These are phyloP conservation scores for Eidolon dupreanum DNA, from an alignment of 2,797 vertebrate genomes.

Conservation along the genomic window DNA sequence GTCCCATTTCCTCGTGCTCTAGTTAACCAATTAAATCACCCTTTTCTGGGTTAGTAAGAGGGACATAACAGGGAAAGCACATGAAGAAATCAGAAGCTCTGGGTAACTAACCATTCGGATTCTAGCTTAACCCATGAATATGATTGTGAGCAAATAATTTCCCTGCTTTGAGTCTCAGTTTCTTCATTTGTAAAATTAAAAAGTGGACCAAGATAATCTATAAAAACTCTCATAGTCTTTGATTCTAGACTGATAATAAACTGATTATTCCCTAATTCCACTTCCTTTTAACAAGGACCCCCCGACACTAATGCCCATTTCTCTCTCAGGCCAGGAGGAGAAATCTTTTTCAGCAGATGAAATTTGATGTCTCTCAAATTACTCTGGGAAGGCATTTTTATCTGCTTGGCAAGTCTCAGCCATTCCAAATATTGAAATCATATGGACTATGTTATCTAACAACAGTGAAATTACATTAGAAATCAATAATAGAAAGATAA, in stretches of 20 bases:
- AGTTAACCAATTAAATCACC: background rate
- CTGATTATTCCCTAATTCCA: background rate
- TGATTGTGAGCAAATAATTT: background rate
- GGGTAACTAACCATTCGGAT: background rate
- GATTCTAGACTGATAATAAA: background rate
- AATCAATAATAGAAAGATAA: background rate
- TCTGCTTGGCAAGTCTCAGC: background rate
- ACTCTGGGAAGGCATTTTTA: background rate
- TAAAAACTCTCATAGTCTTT: background rate
- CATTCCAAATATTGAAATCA: background rate
- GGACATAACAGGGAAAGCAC: background rate
- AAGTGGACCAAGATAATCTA: background rate
- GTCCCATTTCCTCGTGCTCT: background rate
- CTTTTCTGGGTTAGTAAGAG: background rate
- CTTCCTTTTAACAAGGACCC: background rate
- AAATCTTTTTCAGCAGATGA: background rate
- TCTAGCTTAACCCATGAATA: background rate
- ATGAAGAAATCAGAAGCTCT: background rate
- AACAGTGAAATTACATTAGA: background rate
- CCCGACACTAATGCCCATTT: background rate
- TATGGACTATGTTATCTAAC: background rate
- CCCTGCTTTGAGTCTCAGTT: background rate
- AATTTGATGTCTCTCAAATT: background rate
- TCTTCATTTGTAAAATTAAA: background rate
- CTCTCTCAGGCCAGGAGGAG: background rate